Base-by-base conservation (phyloP, 92 coral and sea anemone genomes). In the Montipora capitata region DNA sequence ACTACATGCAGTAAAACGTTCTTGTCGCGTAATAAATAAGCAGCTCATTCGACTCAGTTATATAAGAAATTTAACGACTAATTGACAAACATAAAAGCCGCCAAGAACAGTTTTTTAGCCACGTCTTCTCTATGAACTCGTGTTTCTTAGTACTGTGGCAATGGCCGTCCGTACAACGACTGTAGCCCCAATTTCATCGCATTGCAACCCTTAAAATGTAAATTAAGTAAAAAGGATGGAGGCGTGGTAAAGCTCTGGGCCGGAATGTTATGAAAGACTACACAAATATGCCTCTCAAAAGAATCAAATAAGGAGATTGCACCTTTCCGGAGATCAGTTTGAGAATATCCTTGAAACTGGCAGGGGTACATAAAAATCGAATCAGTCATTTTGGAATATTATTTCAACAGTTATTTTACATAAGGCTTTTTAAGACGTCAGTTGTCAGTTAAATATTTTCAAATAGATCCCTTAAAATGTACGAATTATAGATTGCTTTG, bases 291-390 rank as follows among this genome's bases (percentile, higher is more conserved):
- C 52, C 74, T 39, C 85, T 81, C 66, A 68, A 68, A 52, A 18
- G 51, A 51, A 40, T 77, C 85, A 81, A 81, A 81, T 52, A 51
- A 51, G 67, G 85, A 57, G 66, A 68, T 68, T 40, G 44, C 18
- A 49, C 15, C 12, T 64, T 79, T 79, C 84, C 84, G 84, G 85
- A 10, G 15, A 51, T 69, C 51, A 52, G 51, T 68, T 81, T 39
- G 20, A 81, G 44, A 65, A 38, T 52, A 45, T 16, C 74, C 17
- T 39, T 15, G 52, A 52, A 3, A 16, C 5, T 35, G 18, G 40
- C 68, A 5, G 51, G 35, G 35, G 1, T 27, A 27, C 2, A 27
- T 27, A 45, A 63, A 15, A 4, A 15, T 17, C 68, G 68, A 20
- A 63, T 63, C 9, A 16, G 17, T 20, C 11, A 27, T 27, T 6